Evolutionary conservation across 2,797 vertebrate species (phyloP).

Genomic region (Potorous gilbertii): DNA sequence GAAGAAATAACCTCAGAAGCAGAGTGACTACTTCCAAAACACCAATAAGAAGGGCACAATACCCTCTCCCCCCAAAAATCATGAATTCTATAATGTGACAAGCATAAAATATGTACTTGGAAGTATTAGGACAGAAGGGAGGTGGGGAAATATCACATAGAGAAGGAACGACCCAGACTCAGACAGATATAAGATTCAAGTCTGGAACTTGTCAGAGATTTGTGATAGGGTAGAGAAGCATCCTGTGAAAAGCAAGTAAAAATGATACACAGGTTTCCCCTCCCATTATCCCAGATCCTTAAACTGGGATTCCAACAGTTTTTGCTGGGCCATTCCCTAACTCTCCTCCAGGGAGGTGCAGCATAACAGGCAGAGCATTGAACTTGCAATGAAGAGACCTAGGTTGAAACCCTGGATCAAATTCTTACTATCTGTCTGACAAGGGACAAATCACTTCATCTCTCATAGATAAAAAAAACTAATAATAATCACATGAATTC

Average conservation of each 20-base stretch:
- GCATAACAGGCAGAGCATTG: not conserved
- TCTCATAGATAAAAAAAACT: not conserved
- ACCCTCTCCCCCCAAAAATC: not conserved
- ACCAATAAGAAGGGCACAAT: not conserved
- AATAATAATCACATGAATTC: not conserved
- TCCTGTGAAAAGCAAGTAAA: not conserved
- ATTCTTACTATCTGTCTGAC: slow-evolving; percentile 11
- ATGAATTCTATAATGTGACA: not conserved
- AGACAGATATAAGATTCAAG: not conserved
- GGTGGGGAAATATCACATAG: not conserved
- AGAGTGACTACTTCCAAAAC: not conserved
- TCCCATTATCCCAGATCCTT: not conserved
- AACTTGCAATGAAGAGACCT: not conserved
- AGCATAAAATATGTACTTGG: not conserved
- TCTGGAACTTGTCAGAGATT: not conserved
- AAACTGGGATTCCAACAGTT: not conserved
- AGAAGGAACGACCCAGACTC: not conserved
- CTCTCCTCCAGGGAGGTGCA: not conserved
- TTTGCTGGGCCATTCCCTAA: not conserved
- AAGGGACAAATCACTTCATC: slow-evolving; percentile 10
- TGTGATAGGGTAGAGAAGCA: not conserved
- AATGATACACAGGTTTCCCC: not conserved
- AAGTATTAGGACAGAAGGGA: not conserved
- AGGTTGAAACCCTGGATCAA: slow-evolving; percentile 28
- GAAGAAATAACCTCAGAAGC: not conserved